Percentiles rank a stretch among this genome's conserved stretches.
phyloP scores from a whole-genome alignment of 2,888 invertebrate genomes.

The Clivina fossor region DNA sequence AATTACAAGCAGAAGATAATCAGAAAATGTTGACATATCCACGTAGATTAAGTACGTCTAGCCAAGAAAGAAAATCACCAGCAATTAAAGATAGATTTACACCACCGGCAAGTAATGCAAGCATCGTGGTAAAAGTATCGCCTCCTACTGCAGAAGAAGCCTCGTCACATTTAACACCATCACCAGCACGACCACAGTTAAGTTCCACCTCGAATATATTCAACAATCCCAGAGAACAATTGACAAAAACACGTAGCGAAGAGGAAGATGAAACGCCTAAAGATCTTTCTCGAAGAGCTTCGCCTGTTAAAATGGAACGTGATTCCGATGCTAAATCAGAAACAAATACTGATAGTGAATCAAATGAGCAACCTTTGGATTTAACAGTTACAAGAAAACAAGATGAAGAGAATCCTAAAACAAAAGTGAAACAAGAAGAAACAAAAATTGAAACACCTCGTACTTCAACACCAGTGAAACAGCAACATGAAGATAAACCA shows the following conservation, averaged over 20 bases:
- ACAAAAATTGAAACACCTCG: constrained; percentile 5
- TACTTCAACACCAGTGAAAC: constrained; percentile 17
- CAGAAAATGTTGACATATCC: constrained; percentile 59
- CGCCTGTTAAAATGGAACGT: constrained; percentile 48
- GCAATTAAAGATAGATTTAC: constrained; percentile 57
- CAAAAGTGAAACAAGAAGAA: constrained; percentile 22
- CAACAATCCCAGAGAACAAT: constrained; percentile 46
- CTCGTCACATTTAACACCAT: constrained; percentile 63
- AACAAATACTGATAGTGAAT: constrained; percentile 49
- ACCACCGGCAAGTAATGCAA: constrained; percentile 52
- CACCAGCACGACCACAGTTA: constrained; percentile 63
- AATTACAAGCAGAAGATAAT: constrained; percentile 54
- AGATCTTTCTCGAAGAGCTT: constrained; percentile 49
- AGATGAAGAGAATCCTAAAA: constrained; percentile 39
- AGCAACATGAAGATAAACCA: constrained; percentile 55
- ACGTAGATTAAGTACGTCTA: constrained; percentile 40
- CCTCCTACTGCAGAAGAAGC: constrained; percentile 70
- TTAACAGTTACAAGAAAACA: constrained; percentile 65
- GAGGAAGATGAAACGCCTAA: constrained; percentile 46
- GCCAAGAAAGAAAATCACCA: constrained; percentile 45
- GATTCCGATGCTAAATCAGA: constrained; percentile 47
- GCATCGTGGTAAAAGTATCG: constrained; percentile 59
- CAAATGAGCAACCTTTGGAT: constrained; percentile 72
- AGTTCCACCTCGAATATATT: constrained; percentile 43
- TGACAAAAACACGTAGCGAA: constrained; percentile 36